phyloP scores from a whole-genome alignment of 2,113 vertebrate genomes.

The Leucoraja erinaceus region DNA sequence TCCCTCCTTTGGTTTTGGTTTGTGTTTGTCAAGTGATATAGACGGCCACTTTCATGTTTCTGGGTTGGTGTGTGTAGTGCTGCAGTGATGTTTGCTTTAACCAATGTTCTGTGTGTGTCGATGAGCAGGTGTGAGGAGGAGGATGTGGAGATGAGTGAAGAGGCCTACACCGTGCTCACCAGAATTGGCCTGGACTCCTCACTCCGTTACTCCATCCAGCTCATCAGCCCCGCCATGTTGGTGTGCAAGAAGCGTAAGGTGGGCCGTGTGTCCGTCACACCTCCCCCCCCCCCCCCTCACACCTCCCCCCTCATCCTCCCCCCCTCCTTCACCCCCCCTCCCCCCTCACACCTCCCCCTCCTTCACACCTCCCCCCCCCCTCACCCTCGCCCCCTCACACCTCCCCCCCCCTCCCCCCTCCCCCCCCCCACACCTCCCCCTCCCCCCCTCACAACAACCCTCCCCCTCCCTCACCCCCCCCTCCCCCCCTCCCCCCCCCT shows the following conservation, averaged over 20 bases:
- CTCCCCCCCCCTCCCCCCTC: too few species aligned
- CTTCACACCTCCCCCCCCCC: too few species aligned
- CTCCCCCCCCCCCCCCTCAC: too few species aligned
- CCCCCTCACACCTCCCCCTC: too few species aligned
- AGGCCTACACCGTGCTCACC: slow-evolving; percentile 78
- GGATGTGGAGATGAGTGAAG: slow-evolving; percentile 82
- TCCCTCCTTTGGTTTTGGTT: too few species aligned
- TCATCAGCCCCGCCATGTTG: slow-evolving; percentile 79
- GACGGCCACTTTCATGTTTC: not conserved
- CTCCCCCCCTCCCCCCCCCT: too few species aligned
- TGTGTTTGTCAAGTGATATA: not conserved
- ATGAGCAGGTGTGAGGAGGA: slow-evolving; percentile 76
- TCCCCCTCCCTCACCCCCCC: too few species aligned
- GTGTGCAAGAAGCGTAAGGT: slow-evolving; percentile 86
- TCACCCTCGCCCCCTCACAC: too few species aligned
- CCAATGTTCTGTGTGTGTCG: not conserved
- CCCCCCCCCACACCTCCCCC: too few species aligned
- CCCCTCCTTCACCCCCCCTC: too few species aligned
- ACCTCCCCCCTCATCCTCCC: too few species aligned
- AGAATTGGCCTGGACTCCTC: slow-evolving; percentile 83
- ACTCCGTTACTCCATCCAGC: slow-evolving; percentile 82
- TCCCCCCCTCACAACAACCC: too few species aligned
- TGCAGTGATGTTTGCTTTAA: not conserved
- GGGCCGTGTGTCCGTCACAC: not conserved
- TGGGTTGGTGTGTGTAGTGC: not conserved